Conservation (phyloP, 2,888 invertebrate species). For the Caenorhabditis japonica region DNA sequence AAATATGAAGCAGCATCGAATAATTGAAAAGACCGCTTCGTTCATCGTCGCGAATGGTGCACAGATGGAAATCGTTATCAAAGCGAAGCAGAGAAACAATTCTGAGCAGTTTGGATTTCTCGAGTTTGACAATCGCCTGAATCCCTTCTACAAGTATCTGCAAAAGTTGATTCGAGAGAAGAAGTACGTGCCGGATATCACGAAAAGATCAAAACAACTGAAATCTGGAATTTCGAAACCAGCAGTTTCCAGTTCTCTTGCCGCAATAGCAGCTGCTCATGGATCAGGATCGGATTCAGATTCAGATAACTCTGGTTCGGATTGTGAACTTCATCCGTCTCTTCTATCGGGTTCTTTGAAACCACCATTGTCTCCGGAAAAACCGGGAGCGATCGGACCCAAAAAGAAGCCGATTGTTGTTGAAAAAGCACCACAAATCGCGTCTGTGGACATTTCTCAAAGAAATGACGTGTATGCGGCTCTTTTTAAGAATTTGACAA, state of each 20-base stretch:
- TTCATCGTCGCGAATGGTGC: constrained; percentile 82
- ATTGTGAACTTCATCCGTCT: constrained; percentile 66
- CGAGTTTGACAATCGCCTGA: constrained; percentile 86
- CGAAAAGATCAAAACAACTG: constrained; percentile 35
- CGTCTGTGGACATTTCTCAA: constrained; percentile 41
- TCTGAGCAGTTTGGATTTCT: constrained; percentile 87
- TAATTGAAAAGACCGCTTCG: constrained; percentile 89
- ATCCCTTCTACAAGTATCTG: constrained; percentile 89
- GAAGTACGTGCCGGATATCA: constrained; percentile 76
- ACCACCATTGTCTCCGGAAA: constrained; percentile 49
- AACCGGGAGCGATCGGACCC: constrained; percentile 31
- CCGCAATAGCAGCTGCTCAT: constrained; percentile 53
- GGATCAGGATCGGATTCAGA: constrained; percentile 50
- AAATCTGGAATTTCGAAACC: constrained; percentile 8
- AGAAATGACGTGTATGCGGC: constrained; percentile 71
- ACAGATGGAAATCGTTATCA: constrained; percentile 98
- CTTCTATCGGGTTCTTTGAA: constrained; percentile 51
- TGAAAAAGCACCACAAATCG: constrained; percentile 5
- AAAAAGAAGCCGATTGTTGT: constrained; percentile 22
- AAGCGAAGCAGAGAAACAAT: constrained; percentile 87
- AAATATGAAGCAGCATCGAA: constrained; percentile 79
- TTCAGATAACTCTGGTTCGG: constrained; percentile 59
- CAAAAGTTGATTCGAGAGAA: constrained; percentile 78
- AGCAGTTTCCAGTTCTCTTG: constrained; percentile 24
- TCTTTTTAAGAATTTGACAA: constrained; percentile 68